Base-by-base conservation (phyloP, 1,140 invertebrate species). In the Drosophila mayri region DNA sequence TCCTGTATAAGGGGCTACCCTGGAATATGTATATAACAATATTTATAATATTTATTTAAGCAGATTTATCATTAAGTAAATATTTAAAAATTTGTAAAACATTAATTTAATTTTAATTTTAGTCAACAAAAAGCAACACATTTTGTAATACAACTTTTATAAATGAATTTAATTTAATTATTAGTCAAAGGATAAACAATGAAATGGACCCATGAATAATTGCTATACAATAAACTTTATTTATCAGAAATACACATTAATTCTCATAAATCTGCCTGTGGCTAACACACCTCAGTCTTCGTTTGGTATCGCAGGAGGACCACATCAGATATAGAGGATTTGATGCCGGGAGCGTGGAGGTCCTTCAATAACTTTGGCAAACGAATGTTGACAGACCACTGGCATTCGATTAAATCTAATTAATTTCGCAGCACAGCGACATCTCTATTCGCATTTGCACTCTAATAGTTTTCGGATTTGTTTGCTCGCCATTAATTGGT, bases 321-420 rank as follows among this genome's bases (percentile, higher is more conserved):
- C 16, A n/a, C 62, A 35, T 60, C 10, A 43, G 28, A 30, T 25
- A 30, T n/a, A 22, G 20, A 25, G 57, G 28, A 61, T 43, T 12
- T 61, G 28, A 37, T 64, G 25, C 28, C 10, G 38, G 20, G 16
- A 38, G 52, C 76, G 44, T 6, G 54, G 22, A 12, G 68, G 28
- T 40, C 20, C 22, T 62, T 57, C 44, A 79, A 87, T 79, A 88
- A 83, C 43, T 70, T 79, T 43, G 30, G 57, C 59, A 80, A 87
- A 77, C 76, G 41, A 84, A 84, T 88, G 70, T 84, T 88, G 84
- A 81, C 80, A 72, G 64, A 78, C 80, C 76, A 66, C 67, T 61
- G 80, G 68, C 77, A 67, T 61, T 90, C 70, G 68, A 84, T 90
- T 80, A 81, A 90, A 90, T 81, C 61, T 84, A 90, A 88, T 88